A percentile compares a stretch with the other conserved stretches of the same genome.
These are phyloP conservation scores for Tethea ocularis DNA, from an alignment of 2,888 invertebrate genomes.

Conservation along the genomic window DNA sequence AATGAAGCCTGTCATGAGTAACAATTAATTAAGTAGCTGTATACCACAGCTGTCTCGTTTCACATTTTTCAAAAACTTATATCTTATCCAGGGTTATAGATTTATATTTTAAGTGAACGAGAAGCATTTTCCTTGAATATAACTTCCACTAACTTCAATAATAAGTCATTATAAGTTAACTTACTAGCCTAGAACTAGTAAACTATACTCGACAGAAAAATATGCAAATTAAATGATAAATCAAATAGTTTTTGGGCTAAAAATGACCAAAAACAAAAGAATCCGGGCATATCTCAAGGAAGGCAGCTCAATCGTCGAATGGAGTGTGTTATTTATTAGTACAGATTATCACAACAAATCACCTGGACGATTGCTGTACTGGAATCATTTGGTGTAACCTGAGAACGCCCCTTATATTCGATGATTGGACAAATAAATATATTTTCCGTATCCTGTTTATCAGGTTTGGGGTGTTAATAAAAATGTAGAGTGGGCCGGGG, in stretches of 20 bases:
- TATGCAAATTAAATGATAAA: slow-evolving; percentile 43
- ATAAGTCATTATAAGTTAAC: no score
- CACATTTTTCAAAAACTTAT: no score
- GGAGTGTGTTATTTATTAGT: slow-evolving; percentile 79
- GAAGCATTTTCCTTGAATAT: no score
- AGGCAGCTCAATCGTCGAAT: slow-evolving; percentile 77
- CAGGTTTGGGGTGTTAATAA: slow-evolving; percentile 82
- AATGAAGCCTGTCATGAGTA: no score
- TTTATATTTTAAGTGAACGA: no score
- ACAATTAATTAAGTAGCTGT: no score
- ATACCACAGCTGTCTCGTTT: no score
- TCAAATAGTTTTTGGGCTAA: slow-evolving; percentile 50
- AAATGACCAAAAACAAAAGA: slow-evolving; percentile 34
- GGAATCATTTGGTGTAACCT: slow-evolving; percentile 79
- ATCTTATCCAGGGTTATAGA: no score
- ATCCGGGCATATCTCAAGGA: slow-evolving; percentile 52
- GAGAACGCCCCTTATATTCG: slow-evolving; percentile 81
- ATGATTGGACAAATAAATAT: slow-evolving; percentile 84
- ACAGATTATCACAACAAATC: slow-evolving; percentile 82
- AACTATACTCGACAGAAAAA: slow-evolving; percentile 10
- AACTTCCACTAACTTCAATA: no score
- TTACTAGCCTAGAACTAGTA: neutral
- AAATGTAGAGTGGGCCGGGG: slow-evolving; percentile 73
- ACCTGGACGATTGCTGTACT: slow-evolving; percentile 66
- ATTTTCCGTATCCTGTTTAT: slow-evolving; percentile 83